phyloP scores from a whole-genome alignment of 2,888 invertebrate genomes.

The Ernsta delagoae region DNA sequence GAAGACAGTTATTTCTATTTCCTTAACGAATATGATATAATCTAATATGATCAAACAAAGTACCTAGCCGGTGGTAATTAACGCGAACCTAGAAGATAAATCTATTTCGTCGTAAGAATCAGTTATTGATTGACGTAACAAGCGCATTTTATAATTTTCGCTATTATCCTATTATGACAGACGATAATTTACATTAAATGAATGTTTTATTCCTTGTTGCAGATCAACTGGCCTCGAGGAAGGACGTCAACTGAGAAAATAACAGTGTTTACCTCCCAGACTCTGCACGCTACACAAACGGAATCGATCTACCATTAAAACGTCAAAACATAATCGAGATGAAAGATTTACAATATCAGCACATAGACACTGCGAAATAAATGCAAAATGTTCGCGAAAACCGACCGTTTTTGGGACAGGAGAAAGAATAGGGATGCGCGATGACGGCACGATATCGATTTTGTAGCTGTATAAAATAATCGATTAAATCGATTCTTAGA shows the following conservation, averaged over 20 bases:
- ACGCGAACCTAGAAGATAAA: too few relatives aligned
- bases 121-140: neutral
- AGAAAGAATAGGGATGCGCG: slow-evolving; percentile 66
- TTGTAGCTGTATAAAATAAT: slow-evolving; percentile 68
- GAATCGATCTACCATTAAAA: slow-evolving; percentile 1
- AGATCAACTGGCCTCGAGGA: slow-evolving; percentile 49
- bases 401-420: slow-evolving; percentile 74
- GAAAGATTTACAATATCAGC: slow-evolving; percentile 44
- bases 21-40: too few relatives aligned
- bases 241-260: slow-evolving; percentile 54
- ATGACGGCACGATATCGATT: slow-evolving; percentile 65
- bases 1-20: too few relatives aligned
- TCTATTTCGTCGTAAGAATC: too few relatives aligned
- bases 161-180: slow-evolving; percentile 4
- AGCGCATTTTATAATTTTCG: neutral
- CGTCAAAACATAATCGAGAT: slow-evolving; percentile 39
- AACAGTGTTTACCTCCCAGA: slow-evolving; percentile 47
- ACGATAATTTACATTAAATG: slow-evolving; percentile 3
- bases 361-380: slow-evolving; percentile 39
- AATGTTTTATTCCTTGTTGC: slow-evolving; percentile 59
- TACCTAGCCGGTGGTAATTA: too few relatives aligned
- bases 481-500: slow-evolving; percentile 47
- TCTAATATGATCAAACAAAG: too few relatives aligned
- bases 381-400: slow-evolving; percentile 67
- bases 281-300: slow-evolving; percentile 47